Conservation (phyloP, 1,140 invertebrate species). For the Sminthurinus signatus region DNA sequence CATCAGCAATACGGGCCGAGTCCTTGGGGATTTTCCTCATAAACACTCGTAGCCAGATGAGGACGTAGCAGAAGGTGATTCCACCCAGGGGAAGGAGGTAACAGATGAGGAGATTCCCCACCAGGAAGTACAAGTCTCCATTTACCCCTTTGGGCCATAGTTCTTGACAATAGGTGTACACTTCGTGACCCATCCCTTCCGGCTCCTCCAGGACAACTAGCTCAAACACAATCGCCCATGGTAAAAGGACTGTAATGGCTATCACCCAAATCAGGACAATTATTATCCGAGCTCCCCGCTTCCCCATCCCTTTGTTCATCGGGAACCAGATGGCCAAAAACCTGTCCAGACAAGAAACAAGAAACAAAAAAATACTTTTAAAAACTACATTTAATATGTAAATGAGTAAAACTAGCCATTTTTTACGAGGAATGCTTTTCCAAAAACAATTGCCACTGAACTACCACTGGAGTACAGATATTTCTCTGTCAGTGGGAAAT, state of each 20-base stretch:
- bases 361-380: no score
- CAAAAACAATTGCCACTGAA: no score
- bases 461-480: no score
- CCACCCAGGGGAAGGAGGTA: conserved; percentile 51
- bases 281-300: conserved; percentile 45
- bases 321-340: conserved; percentile 55
- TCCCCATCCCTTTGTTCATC: conserved; percentile 48
- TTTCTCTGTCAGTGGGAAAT: no score
- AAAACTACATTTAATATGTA: no score
- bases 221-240: conserved; percentile 53
- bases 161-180: no score
- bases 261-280: conserved; percentile 54
- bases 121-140: conserved; percentile 51
- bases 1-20: conserved; percentile 43
- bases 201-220: conserved; percentile 26
- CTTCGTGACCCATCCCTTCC: conserved; percentile 1
- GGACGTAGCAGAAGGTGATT: conserved; percentile 53
- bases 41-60: conserved; percentile 50
- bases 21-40: conserved; percentile 44
- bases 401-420: no score
- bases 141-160: conserved; percentile 48
- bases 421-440: no score
- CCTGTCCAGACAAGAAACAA: conserved; percentile 48
- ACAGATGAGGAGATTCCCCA: conserved; percentile 56
- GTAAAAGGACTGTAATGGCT: conserved; percentile 52